Evolutionary conservation across 2,888 invertebrate genomes (phyloP), one percentile per base, ranked within the genome.

Genomic region (Villa cingulata): DNA sequence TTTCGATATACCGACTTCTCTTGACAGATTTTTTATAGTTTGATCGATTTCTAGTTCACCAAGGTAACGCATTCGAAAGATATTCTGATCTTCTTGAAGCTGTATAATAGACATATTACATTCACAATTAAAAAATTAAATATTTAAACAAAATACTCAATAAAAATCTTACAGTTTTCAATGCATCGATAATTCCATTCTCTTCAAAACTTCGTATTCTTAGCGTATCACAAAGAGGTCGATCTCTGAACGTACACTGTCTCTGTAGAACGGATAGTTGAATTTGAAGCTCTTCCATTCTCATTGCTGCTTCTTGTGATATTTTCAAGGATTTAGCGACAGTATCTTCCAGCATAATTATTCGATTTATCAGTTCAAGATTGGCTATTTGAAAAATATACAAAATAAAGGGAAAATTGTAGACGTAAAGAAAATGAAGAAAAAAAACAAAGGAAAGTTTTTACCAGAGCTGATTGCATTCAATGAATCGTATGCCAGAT

Each of bases 171-270:
- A 69, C 69, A 61, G 64, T 63, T 55, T 65, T 67, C 16, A 70
- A 59, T 19, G 65, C 67, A 56, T 68, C 68, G 49, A 69, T 68
- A 43, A 69, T 62, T 42, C 69, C 67, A 49, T 68, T 69, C 53
- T 70, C 70, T 53, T 81, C 80, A 54, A 86, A 73, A 37, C 81
- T 81, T 52, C 80, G 72, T 45, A 82, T 76, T 60, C 84, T 80
- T 54, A 87, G 71, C 15, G 84, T 83, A 55, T 84, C 84, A 63
- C 86, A 87, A 1, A 87, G 73, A 39, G 81, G 76, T 27, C 80
- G 74, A 67, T 86, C 86, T 57, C 80, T 77, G 46, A 72, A 67
- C 43, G 73, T 72, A 63, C 87, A 87, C 58, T 81, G 78, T 56
- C 80, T 78, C 60, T 70, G 69, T 53, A 70, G 53, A 46, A 69